These are phyloP conservation scores for Eolophus roseicapilla DNA, from an alignment of 2,113 vertebrate genomes.

Conservation along the genomic window DNA sequence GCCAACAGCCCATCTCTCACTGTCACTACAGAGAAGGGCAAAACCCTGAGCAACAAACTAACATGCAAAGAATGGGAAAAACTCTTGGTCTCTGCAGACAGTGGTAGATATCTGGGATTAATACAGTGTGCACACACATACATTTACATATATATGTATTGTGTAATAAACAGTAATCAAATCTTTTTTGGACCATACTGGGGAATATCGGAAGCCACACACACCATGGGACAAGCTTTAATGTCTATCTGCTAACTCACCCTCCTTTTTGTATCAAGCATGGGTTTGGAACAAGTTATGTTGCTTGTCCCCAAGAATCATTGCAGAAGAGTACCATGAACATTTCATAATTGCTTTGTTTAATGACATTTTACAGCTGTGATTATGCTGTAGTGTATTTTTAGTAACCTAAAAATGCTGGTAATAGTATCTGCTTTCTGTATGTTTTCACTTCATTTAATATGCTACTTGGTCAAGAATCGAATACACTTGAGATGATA, in stretches of 20 bases:
- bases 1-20: neutral
- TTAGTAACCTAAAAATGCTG: too few species aligned
- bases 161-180: neutral
- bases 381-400: neutral
- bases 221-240: neutral
- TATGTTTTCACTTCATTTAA: neutral
- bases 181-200: too few species aligned
- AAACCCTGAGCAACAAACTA: neutral
- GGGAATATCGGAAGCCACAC: neutral
- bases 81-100: neutral
- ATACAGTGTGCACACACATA: fast-evolving
- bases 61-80: neutral
- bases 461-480: fast-evolving
- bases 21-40: neutral
- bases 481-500: neutral
- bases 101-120: neutral
- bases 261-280: fast-evolving
- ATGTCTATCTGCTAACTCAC: too few species aligned
- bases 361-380: neutral
- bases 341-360: neutral
- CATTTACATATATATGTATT: neutral
- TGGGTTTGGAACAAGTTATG: fast-evolving
- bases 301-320: neutral
- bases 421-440: neutral
- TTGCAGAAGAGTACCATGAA: neutral